Evolutionary conservation across 2,888 invertebrate genomes (phyloP).

Genomic region (Entomobrya proxima): DNA sequence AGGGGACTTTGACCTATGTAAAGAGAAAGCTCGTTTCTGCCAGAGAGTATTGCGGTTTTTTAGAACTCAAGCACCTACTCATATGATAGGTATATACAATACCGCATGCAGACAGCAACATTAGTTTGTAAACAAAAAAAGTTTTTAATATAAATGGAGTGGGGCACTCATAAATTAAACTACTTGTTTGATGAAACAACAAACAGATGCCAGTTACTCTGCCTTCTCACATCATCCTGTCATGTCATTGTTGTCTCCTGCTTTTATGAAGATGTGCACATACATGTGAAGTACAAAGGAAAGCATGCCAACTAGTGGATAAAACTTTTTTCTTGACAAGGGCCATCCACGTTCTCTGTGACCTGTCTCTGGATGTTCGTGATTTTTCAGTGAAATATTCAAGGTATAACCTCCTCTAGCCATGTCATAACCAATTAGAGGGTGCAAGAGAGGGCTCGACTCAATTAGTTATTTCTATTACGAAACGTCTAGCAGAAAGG

Average conservation of each 20-base stretch:
- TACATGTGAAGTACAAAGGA: not conserved
- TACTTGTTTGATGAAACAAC: not conserved
- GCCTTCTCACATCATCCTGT: not conserved
- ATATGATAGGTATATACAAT: no score
- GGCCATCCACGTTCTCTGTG: not conserved
- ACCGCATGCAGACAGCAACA: not conserved
- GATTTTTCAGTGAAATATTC: constrained; percentile 44
- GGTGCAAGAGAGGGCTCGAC: constrained; percentile 23
- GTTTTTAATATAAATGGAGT: not conserved
- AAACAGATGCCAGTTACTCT: not conserved
- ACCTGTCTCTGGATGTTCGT: not conserved
- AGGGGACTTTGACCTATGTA: not conserved
- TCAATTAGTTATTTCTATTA: constrained; percentile 52
- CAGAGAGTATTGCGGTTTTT: not conserved
- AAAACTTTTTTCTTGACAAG: not conserved
- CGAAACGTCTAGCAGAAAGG: not conserved
- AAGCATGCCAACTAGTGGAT: not conserved
- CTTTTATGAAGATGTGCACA: not conserved
- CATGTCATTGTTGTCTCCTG: constrained; percentile 4
- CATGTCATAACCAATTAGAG: constrained; percentile 61
- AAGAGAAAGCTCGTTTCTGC: not conserved
- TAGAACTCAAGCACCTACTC: not conserved
- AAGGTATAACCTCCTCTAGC: constrained; percentile 15
- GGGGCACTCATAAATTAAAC: no score
- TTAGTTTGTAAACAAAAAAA: no score